These are phyloP conservation scores for Chrysotoxum bicinctum DNA, from an alignment of 2,888 invertebrate genomes.

Conservation along the genomic window DNA sequence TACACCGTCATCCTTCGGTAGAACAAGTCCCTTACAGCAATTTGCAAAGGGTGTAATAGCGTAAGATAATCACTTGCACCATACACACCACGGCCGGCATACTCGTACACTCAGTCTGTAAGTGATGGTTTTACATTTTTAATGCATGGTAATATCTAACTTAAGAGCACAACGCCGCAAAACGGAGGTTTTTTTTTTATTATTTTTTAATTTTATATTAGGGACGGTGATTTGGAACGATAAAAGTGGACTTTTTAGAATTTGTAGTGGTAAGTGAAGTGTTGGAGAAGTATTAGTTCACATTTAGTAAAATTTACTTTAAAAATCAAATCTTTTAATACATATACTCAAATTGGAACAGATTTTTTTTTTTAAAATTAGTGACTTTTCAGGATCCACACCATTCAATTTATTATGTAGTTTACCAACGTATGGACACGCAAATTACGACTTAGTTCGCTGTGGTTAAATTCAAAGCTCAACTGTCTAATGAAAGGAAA, in stretches of 20 bases:
- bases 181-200: not conserved
- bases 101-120: not conserved
- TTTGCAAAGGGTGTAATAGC: constrained; percentile 53
- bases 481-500: no score
- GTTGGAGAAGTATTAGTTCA: no score
- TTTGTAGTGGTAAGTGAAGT: not conserved
- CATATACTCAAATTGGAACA: no score
- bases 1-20: constrained; percentile 27
- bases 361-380: no score
- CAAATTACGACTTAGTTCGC: no score
- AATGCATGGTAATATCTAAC: constrained; percentile 43
- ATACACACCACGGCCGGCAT: not conserved
- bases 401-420: no score
- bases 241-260: not conserved
- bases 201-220: not conserved
- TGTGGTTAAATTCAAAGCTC: no score
- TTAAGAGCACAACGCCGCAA: not conserved
- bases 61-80: constrained; percentile 43
- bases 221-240: not conserved
- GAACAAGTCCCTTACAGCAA: constrained; percentile 23
- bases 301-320: no score
- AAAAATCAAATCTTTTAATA: no score
- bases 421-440: no score
- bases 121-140: constrained; percentile 48
- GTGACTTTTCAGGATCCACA: no score